Conservation (phyloP, 1,140 invertebrate species). For the Pseudomyrmex gracilis region DNA sequence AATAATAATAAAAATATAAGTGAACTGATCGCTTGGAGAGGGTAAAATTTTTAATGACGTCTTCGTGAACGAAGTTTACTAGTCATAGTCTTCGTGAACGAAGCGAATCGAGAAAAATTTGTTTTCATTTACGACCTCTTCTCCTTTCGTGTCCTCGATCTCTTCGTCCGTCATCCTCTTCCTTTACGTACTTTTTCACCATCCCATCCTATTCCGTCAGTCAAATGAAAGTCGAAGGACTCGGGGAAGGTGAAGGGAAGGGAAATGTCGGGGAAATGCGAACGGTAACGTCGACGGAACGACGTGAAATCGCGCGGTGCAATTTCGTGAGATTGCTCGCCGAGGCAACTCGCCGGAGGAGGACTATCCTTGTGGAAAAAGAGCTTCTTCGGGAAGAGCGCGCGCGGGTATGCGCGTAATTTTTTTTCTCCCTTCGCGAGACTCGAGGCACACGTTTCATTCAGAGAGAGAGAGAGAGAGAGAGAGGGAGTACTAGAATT, state of each 20-base stretch:
- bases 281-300: slow-evolving; percentile 74
- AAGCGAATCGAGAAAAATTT: slow-evolving; percentile 5
- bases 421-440: slow-evolving; percentile 45
- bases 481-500: slow-evolving; percentile 39
- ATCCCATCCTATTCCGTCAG: slow-evolving; percentile 8
- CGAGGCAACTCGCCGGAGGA: slow-evolving; percentile 61
- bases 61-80: too few relatives aligned
- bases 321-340: slow-evolving; percentile 77
- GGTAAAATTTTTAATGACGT: neutral
- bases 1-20: too few relatives aligned
- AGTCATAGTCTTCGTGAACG: neutral
- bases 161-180: slow-evolving; percentile 24
- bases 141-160: neutral
- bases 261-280: slow-evolving; percentile 64
- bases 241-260: slow-evolving; percentile 64
- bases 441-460: slow-evolving; percentile 51
- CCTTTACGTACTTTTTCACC: slow-evolving; percentile 35
- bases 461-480: slow-evolving; percentile 13
- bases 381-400: slow-evolving; percentile 59
- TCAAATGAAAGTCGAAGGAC: slow-evolving; percentile 68
- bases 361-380: slow-evolving; percentile 68
- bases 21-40: neutral
- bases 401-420: slow-evolving; percentile 41
- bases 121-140: neutral
- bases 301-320: slow-evolving; percentile 76